Percentiles rank a stretch among this genome's conserved stretches.
phyloP scores from a whole-genome alignment of 2,113 vertebrate species.

The Dasypus novemcinctus region DNA sequence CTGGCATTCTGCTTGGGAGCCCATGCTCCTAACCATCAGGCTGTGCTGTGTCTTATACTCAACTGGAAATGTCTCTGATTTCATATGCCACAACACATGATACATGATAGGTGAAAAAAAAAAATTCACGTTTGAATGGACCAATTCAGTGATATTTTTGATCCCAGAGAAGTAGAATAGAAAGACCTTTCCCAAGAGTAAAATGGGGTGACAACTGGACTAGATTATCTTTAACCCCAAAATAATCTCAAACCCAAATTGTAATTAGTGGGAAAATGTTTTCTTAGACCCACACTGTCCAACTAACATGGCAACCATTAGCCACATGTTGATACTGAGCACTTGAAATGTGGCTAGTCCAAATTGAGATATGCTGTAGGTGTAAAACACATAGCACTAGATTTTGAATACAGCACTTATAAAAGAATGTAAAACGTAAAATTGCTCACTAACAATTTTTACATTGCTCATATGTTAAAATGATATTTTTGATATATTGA shows the following conservation, averaged over 20 bases:
- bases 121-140: not conserved
- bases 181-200: not conserved
- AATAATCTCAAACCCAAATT: not conserved
- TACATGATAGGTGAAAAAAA: not conserved
- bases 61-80: not conserved
- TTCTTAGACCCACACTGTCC: not conserved
- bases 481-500: not conserved
- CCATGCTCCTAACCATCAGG: not conserved
- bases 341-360: not conserved
- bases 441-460: not conserved
- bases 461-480: not conserved
- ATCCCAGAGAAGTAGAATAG: not conserved
- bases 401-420: not conserved
- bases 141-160: not conserved
- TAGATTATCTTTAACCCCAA: constrained; percentile 24
- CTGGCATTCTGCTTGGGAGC: not conserved
- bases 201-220: not conserved
- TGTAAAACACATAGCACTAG: not conserved
- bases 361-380: not conserved
- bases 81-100: not conserved
- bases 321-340: not conserved
- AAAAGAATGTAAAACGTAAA: not conserved
- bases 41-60: not conserved
- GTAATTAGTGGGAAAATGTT: not conserved
- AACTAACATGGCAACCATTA: not conserved